Evolutionary conservation across 2,888 invertebrate genomes (phyloP).

Genomic region (Pammene fasciana): DNA sequence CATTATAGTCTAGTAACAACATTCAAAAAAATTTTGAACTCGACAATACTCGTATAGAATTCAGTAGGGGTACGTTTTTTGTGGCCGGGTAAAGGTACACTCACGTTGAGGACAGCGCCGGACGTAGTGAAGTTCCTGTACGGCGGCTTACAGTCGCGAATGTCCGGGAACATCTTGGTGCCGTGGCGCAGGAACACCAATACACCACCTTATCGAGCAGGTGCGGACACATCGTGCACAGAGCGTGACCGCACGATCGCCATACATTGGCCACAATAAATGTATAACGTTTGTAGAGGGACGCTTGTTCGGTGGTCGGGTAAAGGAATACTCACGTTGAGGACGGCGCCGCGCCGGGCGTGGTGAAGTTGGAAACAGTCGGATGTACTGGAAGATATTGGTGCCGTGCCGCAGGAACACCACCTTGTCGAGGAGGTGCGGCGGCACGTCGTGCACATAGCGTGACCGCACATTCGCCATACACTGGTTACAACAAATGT

Average conservation of each 20-base stretch:
- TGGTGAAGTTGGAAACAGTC: slow-evolving; percentile 87
- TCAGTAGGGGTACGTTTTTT: neutral
- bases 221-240: slow-evolving; percentile 58
- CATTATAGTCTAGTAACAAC: no score
- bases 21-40: no score
- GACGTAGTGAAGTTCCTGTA: slow-evolving; percentile 86
- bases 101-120: slow-evolving; percentile 87
- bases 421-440: slow-evolving; percentile 90
- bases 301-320: no score
- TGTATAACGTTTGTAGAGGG: no score
- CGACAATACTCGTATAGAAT: no score
- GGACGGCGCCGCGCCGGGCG: slow-evolving; percentile 88
- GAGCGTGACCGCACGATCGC: no score
- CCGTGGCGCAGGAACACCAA: slow-evolving; percentile 87
- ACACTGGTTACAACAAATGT: no score
- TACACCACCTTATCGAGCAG: slow-evolving; percentile 91
- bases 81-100: neutral
- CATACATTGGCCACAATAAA: no score
- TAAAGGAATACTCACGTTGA: slow-evolving; percentile 79
- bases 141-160: slow-evolving; percentile 89
- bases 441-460: slow-evolving; percentile 90
- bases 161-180: slow-evolving; percentile 91
- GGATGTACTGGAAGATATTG: slow-evolving; percentile 92
- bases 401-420: slow-evolving; percentile 87
- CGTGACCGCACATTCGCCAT: slow-evolving; percentile 84